Evolutionary conservation across 2,888 invertebrate species (phyloP).

Genomic region (Ypsolopha sequella): DNA sequence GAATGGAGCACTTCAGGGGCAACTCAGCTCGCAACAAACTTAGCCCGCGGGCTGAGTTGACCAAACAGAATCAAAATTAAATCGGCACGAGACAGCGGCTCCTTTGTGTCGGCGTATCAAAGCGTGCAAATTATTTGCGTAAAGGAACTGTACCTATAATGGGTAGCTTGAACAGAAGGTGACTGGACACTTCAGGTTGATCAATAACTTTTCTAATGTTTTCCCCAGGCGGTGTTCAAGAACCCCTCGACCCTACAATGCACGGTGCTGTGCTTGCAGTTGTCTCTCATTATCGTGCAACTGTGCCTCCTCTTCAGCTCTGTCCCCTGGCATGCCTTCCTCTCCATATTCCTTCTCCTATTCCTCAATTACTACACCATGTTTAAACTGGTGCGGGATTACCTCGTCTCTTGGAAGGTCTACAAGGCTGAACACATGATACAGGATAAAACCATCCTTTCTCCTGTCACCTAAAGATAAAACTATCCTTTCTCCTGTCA

Average conservation of each 20-base stretch:
- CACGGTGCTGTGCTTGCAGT: slow-evolving; percentile 78
- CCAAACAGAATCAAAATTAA: too few species aligned
- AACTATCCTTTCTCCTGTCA: slow-evolving; percentile 20
- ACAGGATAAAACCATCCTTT: slow-evolving; percentile 67
- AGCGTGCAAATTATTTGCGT: too few species aligned
- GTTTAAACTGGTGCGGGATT: slow-evolving; percentile 90
- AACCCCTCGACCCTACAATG: slow-evolving; percentile 86
- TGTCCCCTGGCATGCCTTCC: slow-evolving; percentile 91
- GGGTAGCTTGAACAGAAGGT: too few species aligned
- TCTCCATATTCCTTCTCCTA: slow-evolving; percentile 87
- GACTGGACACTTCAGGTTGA: too few species aligned
- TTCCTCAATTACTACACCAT: slow-evolving; percentile 93
- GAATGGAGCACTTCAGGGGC: too few species aligned
- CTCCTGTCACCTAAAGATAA: slow-evolving; percentile 30
- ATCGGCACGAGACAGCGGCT: too few species aligned
- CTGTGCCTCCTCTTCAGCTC: slow-evolving; percentile 83
- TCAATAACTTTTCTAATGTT: too few species aligned
- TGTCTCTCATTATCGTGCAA: slow-evolving; percentile 80
- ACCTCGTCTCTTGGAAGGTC: slow-evolving; percentile 85
- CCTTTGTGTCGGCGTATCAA: too few species aligned
- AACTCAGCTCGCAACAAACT: too few species aligned
- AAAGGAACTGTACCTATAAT: too few species aligned
- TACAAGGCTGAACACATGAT: slow-evolving; percentile 80
- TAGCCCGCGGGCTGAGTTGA: too few species aligned
- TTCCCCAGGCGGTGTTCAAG: slow-evolving; percentile 82